A percentile compares a stretch with the other conserved stretches of the same genome.
Conservation (phyloP, 2,888 invertebrate genomes). For the Isoperla grammatica region DNA sequence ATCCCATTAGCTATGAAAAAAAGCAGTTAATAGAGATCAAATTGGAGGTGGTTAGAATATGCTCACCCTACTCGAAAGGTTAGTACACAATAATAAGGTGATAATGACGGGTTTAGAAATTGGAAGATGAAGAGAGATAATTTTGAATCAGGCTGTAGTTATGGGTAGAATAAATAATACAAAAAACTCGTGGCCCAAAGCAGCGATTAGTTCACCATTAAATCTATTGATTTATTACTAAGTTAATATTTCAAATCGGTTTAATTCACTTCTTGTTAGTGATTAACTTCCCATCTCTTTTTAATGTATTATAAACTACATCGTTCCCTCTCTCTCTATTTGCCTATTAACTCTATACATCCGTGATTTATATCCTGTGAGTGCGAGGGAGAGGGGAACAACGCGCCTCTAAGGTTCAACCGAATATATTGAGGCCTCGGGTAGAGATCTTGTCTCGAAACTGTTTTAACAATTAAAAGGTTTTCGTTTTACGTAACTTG, state of each 20-base stretch:
- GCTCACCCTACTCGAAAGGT: too few relatives aligned
- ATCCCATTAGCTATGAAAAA: too few relatives aligned
- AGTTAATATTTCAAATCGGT: constrained; percentile 30
- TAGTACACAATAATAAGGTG: too few relatives aligned
- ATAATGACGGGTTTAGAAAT: neutral
- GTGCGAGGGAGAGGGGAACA: too few relatives aligned
- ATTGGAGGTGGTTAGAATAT: too few relatives aligned
- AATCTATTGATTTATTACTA: constrained; percentile 27
- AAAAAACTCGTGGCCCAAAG: constrained; percentile 7
- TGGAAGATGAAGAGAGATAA: constrained; percentile 8
- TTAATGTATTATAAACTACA: neutral
- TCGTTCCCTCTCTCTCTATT: constrained; percentile 15
- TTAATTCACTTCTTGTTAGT: constrained; percentile 26
- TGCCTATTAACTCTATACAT: constrained; percentile 23
- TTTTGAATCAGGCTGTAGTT: constrained; percentile 4
- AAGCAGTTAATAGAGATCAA: too few relatives aligned
- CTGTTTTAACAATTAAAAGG: too few relatives aligned
- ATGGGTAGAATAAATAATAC: constrained; percentile 15
- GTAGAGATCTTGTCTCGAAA: too few relatives aligned
- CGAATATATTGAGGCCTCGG: too few relatives aligned
- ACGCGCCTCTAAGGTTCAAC: too few relatives aligned
- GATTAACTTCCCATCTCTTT: constrained; percentile 8
- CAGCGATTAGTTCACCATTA: constrained; percentile 28
- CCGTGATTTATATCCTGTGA: constrained; percentile 27
- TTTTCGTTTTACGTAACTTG: too few relatives aligned